A percentile compares a stretch with the other conserved stretches of the same genome.
phyloP scores from a whole-genome alignment of 1,140 invertebrate species.

The Euura saliciscinereae region DNA sequence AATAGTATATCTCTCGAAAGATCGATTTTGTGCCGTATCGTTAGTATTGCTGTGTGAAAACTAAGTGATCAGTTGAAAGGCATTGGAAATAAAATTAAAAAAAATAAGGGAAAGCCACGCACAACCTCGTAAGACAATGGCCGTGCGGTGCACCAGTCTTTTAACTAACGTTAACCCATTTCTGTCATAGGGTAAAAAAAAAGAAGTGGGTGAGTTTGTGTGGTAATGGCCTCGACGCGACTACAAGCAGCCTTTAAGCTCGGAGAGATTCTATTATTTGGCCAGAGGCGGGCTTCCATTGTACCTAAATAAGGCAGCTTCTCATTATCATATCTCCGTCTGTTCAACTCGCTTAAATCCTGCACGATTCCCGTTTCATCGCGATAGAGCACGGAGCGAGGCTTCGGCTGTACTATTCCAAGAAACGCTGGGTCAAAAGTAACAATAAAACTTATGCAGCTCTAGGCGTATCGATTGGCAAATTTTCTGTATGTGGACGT shows the following conservation, averaged over 20 bases:
- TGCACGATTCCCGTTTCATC: not conserved
- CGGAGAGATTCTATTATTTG: not conserved
- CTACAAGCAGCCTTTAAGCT: not conserved
- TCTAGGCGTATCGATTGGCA: too few species aligned
- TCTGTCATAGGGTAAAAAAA: not conserved
- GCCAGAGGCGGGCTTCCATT: not conserved
- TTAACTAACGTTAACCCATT: not conserved
- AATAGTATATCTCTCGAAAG: too few species aligned
- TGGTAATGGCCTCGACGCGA: not conserved
- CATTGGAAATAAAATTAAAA: too few species aligned
- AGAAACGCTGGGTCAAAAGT: too few species aligned
- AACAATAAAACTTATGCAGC: too few species aligned
- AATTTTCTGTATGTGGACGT: too few species aligned
- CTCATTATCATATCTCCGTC: not conserved
- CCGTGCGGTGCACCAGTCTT: not conserved
- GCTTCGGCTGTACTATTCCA: not conserved
- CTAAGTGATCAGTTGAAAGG: too few species aligned
- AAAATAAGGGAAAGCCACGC: not conserved
- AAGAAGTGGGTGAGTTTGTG: not conserved
- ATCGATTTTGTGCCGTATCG: too few species aligned
- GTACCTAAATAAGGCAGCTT: not conserved
- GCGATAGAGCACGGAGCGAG: not conserved
- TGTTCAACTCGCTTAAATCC: not conserved
- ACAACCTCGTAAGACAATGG: not conserved
- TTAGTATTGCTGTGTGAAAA: too few species aligned